Evolutionary conservation across 2,797 vertebrate genomes (phyloP).

Genomic region (Limosa lapponica): DNA sequence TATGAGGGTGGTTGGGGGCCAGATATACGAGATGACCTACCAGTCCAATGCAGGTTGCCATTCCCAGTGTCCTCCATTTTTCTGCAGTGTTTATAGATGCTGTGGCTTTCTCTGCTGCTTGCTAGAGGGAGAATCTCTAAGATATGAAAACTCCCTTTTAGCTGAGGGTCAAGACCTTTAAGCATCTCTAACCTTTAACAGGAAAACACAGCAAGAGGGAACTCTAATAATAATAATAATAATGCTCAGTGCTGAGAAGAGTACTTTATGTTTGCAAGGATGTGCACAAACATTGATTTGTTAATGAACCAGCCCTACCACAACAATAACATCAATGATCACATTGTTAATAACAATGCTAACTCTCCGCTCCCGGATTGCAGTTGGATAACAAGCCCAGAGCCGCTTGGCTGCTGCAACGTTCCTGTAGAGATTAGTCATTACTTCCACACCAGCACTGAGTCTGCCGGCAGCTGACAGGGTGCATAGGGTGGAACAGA

Average conservation of each 20-base stretch:
- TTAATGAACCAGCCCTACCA: constrained; percentile 22
- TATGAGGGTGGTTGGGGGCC: background rate
- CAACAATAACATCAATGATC: constrained; percentile 16
- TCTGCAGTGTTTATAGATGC: background rate
- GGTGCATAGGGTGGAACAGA: background rate
- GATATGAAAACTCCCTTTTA: background rate
- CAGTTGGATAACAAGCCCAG: background rate
- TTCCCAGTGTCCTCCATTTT: background rate
- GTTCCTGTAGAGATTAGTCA: constrained; percentile 6
- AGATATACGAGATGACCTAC: background rate
- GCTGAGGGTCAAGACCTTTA: background rate
- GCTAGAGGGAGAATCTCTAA: background rate
- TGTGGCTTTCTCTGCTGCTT: background rate
- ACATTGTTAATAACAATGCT: constrained; percentile 4
- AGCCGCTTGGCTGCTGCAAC: background rate
- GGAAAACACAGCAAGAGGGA: background rate
- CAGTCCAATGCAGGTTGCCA: fast-evolving
- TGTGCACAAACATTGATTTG: background rate
- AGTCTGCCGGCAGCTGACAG: background rate
- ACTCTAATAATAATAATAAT: background rate
- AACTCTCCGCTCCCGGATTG: background rate
- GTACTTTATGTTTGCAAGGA: background rate
- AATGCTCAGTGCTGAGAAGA: background rate
- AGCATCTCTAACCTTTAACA: background rate
- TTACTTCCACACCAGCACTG: background rate